phyloP scores from a whole-genome alignment of 2,113 vertebrate genomes.

The Casuarius casuarius region DNA sequence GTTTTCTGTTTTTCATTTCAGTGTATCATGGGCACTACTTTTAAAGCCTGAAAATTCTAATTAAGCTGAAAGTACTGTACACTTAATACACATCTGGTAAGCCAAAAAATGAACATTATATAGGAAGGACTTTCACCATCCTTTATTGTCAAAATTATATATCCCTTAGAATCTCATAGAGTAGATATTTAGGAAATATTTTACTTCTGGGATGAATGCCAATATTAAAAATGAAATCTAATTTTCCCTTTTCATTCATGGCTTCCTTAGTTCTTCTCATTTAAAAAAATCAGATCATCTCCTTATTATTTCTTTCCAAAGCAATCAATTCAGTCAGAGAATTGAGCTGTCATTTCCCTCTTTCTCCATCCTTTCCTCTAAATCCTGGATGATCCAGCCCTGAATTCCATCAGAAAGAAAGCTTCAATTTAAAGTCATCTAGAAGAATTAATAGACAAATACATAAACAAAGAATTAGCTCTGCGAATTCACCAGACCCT shows the following conservation, averaged over 20 bases:
- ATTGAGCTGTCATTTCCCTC: not conserved
- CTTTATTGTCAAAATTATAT: not conserved
- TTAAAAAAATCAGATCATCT: not conserved
- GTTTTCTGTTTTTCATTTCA: not conserved
- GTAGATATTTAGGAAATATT: not conserved
- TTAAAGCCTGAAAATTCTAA: not conserved
- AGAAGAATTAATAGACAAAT: not conserved
- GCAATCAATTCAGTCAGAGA: not conserved
- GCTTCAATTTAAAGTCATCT: not conserved
- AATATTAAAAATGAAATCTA: not conserved
- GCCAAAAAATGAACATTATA: not conserved
- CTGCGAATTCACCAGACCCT: not conserved
- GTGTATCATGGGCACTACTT: not conserved
- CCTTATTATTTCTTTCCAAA: not conserved
- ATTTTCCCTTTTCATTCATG: not conserved
- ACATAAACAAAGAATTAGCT: not conserved
- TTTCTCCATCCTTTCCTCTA: not conserved
- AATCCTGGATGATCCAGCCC: not conserved
- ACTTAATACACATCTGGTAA: not conserved
- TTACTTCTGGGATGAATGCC: not conserved
- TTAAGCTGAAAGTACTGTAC: accelerated
- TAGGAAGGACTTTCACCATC: not conserved
- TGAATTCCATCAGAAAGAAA: not conserved
- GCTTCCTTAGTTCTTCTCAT: not conserved
- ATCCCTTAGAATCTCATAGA: not conserved